Conservation (phyloP, 2,113 vertebrate species). For the Neotoma lepida region DNA sequence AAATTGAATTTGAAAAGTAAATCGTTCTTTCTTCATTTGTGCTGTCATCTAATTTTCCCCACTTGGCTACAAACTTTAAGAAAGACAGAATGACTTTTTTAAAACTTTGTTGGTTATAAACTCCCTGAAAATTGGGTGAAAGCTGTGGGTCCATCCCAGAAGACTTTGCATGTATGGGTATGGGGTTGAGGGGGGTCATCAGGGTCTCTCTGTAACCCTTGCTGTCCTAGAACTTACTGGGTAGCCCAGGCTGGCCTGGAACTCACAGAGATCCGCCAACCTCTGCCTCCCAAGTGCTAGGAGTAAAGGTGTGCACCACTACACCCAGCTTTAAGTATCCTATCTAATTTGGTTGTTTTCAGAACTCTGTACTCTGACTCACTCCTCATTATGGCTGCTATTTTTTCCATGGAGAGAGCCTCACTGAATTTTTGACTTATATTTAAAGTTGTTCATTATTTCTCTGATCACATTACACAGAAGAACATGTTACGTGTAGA, state of each 20-base stretch:
- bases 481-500: neutral
- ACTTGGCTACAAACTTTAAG: neutral
- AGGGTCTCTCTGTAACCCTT: neutral
- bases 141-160: neutral
- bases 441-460: neutral
- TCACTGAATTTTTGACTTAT: neutral
- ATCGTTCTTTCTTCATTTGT: neutral
- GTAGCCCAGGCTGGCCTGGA: neutral
- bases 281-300: neutral
- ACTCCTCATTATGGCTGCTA: neutral
- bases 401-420: neutral
- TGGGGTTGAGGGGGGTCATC: neutral
- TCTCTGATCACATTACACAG: neutral
- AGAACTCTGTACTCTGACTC: neutral
- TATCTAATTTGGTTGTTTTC: neutral
- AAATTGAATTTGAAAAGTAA: neutral
- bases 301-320: neutral
- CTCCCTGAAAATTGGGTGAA: no score
- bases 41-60: neutral
- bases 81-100: neutral
- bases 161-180: rapidly evolving
- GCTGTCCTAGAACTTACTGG: neutral
- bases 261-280: neutral
- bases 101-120: neutral
- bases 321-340: neutral